phyloP scores from a whole-genome alignment of 2,113 vertebrate species.

The Cricetomys ansorgei region DNA sequence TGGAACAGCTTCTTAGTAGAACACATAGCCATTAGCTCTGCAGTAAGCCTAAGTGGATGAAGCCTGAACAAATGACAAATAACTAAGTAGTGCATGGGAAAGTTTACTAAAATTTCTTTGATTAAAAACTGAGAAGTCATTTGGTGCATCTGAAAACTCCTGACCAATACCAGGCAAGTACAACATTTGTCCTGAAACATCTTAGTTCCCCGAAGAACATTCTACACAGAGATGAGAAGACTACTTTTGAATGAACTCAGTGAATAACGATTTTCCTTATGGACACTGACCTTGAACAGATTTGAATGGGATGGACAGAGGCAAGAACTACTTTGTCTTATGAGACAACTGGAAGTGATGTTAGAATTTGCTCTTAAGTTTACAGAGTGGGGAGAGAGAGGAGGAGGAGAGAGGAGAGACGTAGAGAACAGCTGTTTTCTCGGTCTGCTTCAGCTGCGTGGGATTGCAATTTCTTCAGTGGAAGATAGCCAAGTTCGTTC shows the following conservation, averaged over 20 bases:
- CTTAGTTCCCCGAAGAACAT: neutral
- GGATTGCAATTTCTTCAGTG: neutral
- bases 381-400: neutral
- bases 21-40: neutral
- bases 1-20: neutral
- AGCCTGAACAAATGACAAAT: neutral
- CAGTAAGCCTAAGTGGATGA: neutral
- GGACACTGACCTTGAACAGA: conserved; percentile 10
- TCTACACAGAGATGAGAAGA: neutral
- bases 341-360: neutral
- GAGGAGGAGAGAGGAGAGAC: neutral
- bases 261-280: neutral
- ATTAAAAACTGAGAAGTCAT: conserved; percentile 20
- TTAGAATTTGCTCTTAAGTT: neutral
- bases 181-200: conserved; percentile 18
- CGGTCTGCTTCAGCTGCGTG: neutral
- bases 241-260: neutral
- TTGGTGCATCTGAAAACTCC: neutral
- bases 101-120: neutral
- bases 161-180: neutral
- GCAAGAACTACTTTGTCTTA: neutral
- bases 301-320: neutral
- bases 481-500: neutral
- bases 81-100: neutral
- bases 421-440: neutral